Base-by-base conservation (phyloP, 1,140 invertebrate genomes). In the Drosophila cardini region DNA sequence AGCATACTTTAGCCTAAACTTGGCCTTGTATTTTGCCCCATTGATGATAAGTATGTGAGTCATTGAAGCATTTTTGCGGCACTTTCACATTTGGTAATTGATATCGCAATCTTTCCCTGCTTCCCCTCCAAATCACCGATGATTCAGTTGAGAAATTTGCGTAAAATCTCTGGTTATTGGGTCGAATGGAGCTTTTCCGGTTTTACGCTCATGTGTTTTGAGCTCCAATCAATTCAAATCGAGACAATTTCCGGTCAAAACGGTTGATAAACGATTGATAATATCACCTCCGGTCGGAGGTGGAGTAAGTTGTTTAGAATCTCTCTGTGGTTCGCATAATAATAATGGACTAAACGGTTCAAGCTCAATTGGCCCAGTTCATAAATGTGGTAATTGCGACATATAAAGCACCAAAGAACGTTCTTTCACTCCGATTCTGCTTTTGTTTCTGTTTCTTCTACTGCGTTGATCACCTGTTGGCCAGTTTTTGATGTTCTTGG, bases 301-400 rank as follows among this genome's bases (percentile, higher is more conserved):
- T 58, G 38, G 15, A 67, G 42, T 58, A 56, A 11, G 21, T 26
- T 26, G 21, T 4, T 75, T 76, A 58, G 46, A 55, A 67, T 65
- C 55, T 65, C 55, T 70, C 48, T 42, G 56, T 62, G 57, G 57
- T 30, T 72, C 72, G 45, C 43, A 68, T 56, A 48, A 57, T 65
- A 72, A 72, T 74, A 42, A 64, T 53, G 52, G 16, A 18, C 15
- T 55, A 38, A 48, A 73, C 70, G 64, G 64, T 32, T 30, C 36
- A 10, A 15, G 32, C 9, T 63, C 82, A 87, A 86, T 86, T 87
- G 82, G 83, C 82, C 82, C 82, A 86, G 79, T 86, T 86, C 79
- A 76, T 76, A 86, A 79, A 82, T 77, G 82, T 76, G 82, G 82
- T 87, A 86, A 86, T 86, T 86, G 83, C 82, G 82, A 85, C 82